Evolutionary conservation across 2,888 invertebrate species (phyloP).

Genomic region (Acanthoscelides obtectus): DNA sequence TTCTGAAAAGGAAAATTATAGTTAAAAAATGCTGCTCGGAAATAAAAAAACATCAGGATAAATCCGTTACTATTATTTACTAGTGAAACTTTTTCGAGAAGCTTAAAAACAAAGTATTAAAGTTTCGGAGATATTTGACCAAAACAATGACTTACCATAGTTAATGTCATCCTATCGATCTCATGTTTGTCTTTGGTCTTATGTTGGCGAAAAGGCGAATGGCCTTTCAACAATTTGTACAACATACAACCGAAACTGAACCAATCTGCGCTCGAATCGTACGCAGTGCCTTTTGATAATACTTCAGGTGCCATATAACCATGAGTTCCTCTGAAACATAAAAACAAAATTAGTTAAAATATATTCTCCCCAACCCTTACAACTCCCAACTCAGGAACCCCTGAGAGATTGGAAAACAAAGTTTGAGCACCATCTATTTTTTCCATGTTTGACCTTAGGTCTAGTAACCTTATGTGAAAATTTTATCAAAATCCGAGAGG

Average conservation of each 20-base stretch:
- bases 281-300: constrained; percentile 96
- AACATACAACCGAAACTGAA: constrained; percentile 99
- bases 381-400: too few species aligned
- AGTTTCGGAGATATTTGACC: too few species aligned
- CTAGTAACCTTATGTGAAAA: too few species aligned
- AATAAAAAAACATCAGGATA: too few species aligned
- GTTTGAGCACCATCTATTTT: too few species aligned
- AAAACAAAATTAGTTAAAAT: too few species aligned
- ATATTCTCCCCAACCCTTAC: too few species aligned
- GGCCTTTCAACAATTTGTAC: constrained; percentile 97
- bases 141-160: constrained; percentile 69
- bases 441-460: too few species aligned
- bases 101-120: too few species aligned
- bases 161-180: constrained; percentile 98
- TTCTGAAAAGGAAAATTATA: too few species aligned
- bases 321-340: constrained; percentile 82
- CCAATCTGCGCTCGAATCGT: constrained; percentile 99
- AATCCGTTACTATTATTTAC: not conserved
- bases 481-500: too few species aligned
- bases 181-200: constrained; percentile 99
- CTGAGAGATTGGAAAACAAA: too few species aligned
- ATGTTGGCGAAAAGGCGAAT: constrained; percentile 98
- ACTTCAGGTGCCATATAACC: constrained; percentile 99
- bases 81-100: not conserved
- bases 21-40: not conserved